These are phyloP conservation scores for Cynopterus brachyotis DNA, from an alignment of 2,113 vertebrate genomes.

Conservation along the genomic window DNA sequence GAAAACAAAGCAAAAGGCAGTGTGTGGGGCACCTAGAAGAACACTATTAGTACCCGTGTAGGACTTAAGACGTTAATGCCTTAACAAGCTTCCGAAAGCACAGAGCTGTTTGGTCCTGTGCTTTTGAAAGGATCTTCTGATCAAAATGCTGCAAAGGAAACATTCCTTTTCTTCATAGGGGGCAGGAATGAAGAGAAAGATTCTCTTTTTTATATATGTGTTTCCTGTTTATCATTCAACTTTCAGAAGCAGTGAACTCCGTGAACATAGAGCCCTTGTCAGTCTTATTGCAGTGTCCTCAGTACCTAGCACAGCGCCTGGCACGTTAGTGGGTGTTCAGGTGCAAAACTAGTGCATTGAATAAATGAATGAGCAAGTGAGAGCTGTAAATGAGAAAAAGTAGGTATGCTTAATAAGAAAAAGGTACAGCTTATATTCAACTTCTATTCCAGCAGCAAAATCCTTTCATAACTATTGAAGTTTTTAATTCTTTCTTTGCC, in stretches of 20 bases:
- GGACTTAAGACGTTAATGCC: background rate
- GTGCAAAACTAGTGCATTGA: background rate
- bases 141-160: background rate
- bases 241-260: background rate
- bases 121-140: background rate
- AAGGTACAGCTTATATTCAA: background rate
- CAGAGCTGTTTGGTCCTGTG: background rate
- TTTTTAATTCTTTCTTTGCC: background rate
- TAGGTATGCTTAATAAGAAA: background rate
- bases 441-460: background rate
- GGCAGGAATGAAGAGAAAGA: rapidly evolving
- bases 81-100: background rate
- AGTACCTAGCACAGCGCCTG: background rate
- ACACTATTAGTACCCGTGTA: background rate
- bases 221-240: background rate
- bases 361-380: background rate
- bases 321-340: background rate
- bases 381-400: background rate
- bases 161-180: background rate
- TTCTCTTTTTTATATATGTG: background rate
- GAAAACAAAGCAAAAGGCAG: background rate
- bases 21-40: too few species aligned
- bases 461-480: background rate
- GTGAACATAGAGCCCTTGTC: background rate
- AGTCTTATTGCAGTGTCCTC: background rate